Base-by-base conservation (phyloP, 2,888 invertebrate genomes). In the Amiota communis region DNA sequence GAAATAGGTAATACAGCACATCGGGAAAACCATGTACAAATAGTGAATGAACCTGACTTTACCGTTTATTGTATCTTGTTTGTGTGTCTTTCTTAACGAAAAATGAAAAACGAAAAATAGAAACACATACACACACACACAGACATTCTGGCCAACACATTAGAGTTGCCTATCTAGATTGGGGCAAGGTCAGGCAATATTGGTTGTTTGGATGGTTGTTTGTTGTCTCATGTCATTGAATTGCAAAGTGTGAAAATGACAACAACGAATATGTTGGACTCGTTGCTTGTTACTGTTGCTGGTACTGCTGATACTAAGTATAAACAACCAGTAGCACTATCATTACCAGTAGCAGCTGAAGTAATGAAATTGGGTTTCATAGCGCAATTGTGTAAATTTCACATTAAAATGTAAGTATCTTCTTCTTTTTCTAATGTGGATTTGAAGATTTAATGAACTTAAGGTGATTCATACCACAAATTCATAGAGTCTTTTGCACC, bases 181-280 rank as follows among this genome's bases (percentile, higher is more conserved):
- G 77, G 80, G 85, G 84, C 83, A 83, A 86, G 83, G 86, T 83
- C 83, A 84, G 70, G 6, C 36, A 36, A 36, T 36, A 36, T 36
- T 36, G 3, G 36, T 6, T 36, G 36, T 36, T 36, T 36, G 6
- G 36, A 36, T 36, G 36, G 36, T 36, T 36, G 36, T 36, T 36
- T 72, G 56, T 36, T 73, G 74, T 51, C 69, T 67, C 51, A 48
- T 69, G 69, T 12, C 15, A 51, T 69, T 49, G 49, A 72, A 69
- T 63, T 69, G 75, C 59, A 47, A 59, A 53, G 67, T 68, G 67
- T 53, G 53, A 68, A 68, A 68, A 68, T 17, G 63, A 17, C 46
- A 15, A 36, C 46, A 10, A 36, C 10, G 63, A 20, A 17, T 10
- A 17, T 20, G 59, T 17, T 20, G 59, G 59, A 59, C 59, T 12